Conservation (phyloP, 37 sponge, comb jelly and placozoan species). For the Crambe crambe region DNA sequence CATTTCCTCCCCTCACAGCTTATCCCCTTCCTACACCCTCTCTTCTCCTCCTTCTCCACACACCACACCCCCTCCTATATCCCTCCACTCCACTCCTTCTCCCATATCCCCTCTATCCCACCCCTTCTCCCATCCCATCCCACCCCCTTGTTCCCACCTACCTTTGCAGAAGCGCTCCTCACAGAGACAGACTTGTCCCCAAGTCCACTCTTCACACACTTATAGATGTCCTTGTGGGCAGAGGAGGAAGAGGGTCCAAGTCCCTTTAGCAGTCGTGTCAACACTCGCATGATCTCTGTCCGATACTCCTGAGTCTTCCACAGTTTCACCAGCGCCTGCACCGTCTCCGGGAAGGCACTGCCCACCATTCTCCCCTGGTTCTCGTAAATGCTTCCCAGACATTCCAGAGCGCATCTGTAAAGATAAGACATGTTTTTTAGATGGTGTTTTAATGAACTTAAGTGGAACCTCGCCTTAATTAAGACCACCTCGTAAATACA, state of each 20-base stretch:
- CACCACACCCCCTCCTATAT: conserved; percentile 1
- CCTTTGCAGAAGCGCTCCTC: conserved; percentile 79
- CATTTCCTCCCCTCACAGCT: neutral
- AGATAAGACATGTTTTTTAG: neutral
- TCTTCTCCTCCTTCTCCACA: neutral
- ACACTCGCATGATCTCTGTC: conserved; percentile 36
- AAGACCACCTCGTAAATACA: neutral
- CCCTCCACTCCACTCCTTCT: neutral
- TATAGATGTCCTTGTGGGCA: conserved; percentile 90
- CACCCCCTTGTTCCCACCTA: conserved; percentile 22
- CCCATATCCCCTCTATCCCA: too few species aligned
- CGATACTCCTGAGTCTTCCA: conserved; percentile 72
- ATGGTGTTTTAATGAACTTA: too few species aligned
- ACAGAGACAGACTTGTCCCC: conserved; percentile 75
- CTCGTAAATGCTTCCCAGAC: conserved; percentile 63
- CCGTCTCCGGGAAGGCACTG: conserved; percentile 60
- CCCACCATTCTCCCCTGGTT: conserved; percentile 80
- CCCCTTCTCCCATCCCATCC: neutral
- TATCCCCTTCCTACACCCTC: neutral
- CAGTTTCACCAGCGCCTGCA: conserved; percentile 66
- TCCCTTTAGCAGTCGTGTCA: conserved; percentile 65
- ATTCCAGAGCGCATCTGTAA: conserved; percentile 61
- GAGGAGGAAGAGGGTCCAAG: conserved; percentile 84
- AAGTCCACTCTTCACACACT: conserved; percentile 64
- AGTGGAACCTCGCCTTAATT: neutral